Evolutionary conservation across 2,888 invertebrate genomes (phyloP).

Genomic region (Acleris laterana): DNA sequence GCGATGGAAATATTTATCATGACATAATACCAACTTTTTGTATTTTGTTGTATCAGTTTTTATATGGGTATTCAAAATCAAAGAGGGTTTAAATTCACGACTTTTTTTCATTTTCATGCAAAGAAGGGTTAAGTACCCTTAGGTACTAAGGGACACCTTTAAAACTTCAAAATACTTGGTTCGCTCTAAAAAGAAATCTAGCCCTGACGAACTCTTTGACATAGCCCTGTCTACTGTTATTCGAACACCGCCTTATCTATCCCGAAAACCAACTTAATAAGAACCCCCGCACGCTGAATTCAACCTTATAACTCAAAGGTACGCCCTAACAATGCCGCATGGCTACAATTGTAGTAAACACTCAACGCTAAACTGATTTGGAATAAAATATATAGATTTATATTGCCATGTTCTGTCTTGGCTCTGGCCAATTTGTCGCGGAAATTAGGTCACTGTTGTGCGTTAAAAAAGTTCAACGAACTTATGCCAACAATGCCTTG

Average conservation of each 20-base stretch:
- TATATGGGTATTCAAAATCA: no score
- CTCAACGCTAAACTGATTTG: slow-evolving; percentile 28
- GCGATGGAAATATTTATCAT: no score
- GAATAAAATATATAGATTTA: slow-evolving; percentile 32
- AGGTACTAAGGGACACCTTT: no score
- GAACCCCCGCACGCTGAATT: not conserved
- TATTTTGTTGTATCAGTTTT: no score
- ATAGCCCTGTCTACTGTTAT: slow-evolving; percentile 44
- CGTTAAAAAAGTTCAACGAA: slow-evolving; percentile 10
- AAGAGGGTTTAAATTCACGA: no score
- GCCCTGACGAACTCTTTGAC: slow-evolving; percentile 44
- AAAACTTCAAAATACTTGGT: slow-evolving; percentile 6
- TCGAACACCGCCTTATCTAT: slow-evolving; percentile 34
- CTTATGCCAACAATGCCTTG: not conserved
- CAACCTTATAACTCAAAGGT: not conserved
- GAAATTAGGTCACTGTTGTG: slow-evolving; percentile 21
- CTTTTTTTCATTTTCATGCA: no score
- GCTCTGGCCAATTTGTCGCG: slow-evolving; percentile 25
- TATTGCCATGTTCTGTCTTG: not conserved
- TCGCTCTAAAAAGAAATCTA: slow-evolving; percentile 45
- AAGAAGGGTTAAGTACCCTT: no score
- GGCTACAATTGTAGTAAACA: slow-evolving; percentile 3
- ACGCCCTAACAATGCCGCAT: not conserved
- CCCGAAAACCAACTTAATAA: slow-evolving; percentile 1
- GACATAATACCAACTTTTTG: no score